A percentile compares a stretch with the other conserved stretches of the same genome.
These are phyloP conservation scores for Neria commutata DNA, from an alignment of 2,888 invertebrate species.

Conservation along the genomic window DNA sequence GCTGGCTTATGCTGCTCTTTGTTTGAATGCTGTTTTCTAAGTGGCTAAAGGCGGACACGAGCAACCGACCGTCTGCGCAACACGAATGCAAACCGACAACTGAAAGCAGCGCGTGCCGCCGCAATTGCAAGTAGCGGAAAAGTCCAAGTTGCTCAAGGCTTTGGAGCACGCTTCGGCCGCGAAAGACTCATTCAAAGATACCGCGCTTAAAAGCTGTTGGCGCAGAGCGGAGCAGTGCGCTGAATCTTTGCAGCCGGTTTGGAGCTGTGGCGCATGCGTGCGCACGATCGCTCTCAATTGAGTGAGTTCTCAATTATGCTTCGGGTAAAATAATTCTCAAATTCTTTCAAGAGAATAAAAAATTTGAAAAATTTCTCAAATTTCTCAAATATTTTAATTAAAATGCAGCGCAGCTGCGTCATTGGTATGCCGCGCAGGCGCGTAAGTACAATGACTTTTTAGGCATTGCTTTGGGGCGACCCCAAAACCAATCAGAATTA, in stretches of 20 bases:
- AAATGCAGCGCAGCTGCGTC: no score
- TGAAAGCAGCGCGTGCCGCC: slow-evolving; percentile 40
- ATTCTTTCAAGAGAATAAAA: no score
- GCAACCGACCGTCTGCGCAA: slow-evolving; percentile 41
- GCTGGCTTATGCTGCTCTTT: not conserved
- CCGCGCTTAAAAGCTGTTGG: not conserved
- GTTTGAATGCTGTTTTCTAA: not conserved
- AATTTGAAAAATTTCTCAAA: no score
- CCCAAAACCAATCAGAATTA: no score
- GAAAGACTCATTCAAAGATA: not conserved
- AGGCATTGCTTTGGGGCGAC: no score
- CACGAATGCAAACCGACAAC: slow-evolving; percentile 55
- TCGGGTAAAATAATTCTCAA: no score
- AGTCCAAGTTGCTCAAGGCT: slow-evolving; percentile 23
- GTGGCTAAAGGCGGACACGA: slow-evolving; percentile 2
- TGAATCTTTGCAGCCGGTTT: slow-evolving; percentile 35
- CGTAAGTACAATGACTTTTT: no score
- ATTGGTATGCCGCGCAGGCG: no score
- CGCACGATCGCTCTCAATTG: no score
- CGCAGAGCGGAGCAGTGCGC: slow-evolving; percentile 9
- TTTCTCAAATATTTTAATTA: no score
- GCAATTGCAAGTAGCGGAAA: slow-evolving; percentile 54
- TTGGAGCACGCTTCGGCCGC: not conserved
- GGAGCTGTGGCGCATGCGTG: not conserved
- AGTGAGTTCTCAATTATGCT: not conserved